Percentiles rank a stretch among this genome's conserved stretches.
These are phyloP conservation scores for Oncorhynchus masou DNA, from an alignment of 2,113 vertebrate species.

Conservation along the genomic window DNA sequence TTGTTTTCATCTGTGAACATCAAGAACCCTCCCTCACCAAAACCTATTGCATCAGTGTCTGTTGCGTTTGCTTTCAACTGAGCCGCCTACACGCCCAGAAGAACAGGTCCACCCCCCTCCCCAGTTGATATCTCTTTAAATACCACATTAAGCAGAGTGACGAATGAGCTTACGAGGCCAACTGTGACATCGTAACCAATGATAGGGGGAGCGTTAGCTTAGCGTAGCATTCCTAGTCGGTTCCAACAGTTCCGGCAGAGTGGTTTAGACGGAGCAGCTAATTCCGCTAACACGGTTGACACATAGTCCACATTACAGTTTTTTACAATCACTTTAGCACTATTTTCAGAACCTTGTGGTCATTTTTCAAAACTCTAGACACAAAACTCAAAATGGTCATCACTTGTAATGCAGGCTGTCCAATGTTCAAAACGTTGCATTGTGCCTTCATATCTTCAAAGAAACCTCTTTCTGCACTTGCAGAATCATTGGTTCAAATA, in stretches of 20 bases:
- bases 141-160: constrained; percentile 65
- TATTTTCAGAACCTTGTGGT: no score
- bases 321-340: no score
- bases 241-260: constrained; percentile 43
- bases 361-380: no score
- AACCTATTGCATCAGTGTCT: background rate
- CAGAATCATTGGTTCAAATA: no score
- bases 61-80: background rate
- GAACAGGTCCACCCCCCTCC: constrained; percentile 27
- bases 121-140: constrained; percentile 48
- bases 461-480: no score
- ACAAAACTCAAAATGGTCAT: no score
- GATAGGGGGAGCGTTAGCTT: constrained; percentile 48
- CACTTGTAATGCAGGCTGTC: no score
- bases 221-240: constrained; percentile 33
- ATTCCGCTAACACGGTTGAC: constrained; percentile 43
- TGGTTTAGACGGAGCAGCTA: constrained; percentile 52
- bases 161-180: constrained; percentile 45
- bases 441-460: no score
- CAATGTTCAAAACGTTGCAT: no score
- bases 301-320: constrained; percentile 31
- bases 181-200: constrained; percentile 38
- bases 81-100: background rate
- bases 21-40: no score
- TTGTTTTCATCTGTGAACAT: no score